phyloP scores from a whole-genome alignment of 1,140 invertebrate species.

The Calliopsis andreniformis region DNA sequence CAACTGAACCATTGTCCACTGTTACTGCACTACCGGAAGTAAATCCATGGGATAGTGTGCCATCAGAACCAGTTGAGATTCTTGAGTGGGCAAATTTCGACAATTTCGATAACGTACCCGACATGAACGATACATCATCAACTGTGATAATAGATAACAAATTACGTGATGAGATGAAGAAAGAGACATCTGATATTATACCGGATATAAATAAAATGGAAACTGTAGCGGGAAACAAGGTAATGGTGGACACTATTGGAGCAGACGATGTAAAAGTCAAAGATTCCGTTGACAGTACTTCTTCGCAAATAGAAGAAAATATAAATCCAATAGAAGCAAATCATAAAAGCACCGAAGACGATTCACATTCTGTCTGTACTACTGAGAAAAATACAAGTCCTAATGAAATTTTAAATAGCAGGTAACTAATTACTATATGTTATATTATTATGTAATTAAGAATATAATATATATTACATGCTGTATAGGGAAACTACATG shows the following conservation, averaged over 20 bases:
- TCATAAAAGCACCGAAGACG: conserved; percentile 41
- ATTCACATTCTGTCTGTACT: conserved; percentile 53
- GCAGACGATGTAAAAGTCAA: conserved; percentile 26
- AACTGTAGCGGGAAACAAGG: conserved; percentile 14
- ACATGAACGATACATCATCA: conserved; percentile 43
- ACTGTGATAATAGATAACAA: conserved; percentile 51
- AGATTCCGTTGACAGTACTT: conserved; percentile 27
- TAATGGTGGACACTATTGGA: conserved; percentile 17
- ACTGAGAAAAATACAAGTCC: conserved; percentile 64
- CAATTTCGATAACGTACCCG: conserved; percentile 70
- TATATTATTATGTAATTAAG: conserved; percentile 14
- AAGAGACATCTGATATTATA: not conserved
- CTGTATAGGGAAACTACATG: conserved; percentile 21
- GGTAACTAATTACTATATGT: conserved; percentile 48
- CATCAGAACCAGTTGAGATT: conserved; percentile 66
- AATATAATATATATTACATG: conserved; percentile 15
- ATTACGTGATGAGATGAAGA: conserved; percentile 36
- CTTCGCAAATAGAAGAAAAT: conserved; percentile 31
- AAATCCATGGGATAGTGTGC: conserved; percentile 73
- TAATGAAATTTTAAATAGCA: conserved; percentile 51
- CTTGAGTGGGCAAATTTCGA: conserved; percentile 79
- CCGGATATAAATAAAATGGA: conserved; percentile 33
- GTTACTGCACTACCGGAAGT: conserved; percentile 60
- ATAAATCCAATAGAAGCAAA: conserved; percentile 35
- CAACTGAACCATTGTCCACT: conserved; percentile 59